phyloP scores from a whole-genome alignment of 2,113 vertebrate genomes.

The Myanophis thanlyinensis region DNA sequence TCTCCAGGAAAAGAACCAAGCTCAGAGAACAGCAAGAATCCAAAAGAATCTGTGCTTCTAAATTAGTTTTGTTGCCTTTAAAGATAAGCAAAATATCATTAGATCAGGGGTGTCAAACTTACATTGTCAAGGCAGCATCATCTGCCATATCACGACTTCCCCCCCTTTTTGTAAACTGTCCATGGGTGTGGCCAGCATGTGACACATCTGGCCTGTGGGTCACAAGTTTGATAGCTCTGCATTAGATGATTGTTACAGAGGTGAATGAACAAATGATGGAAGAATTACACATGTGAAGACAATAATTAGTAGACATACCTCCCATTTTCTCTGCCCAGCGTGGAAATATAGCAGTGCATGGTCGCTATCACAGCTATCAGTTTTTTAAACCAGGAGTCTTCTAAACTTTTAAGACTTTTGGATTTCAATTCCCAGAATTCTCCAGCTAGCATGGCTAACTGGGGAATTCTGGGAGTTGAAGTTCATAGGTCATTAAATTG shows the following conservation, averaged over 20 bases:
- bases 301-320: not conserved
- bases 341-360: not conserved
- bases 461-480: not conserved
- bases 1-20: not conserved
- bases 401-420: not conserved
- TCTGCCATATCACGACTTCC: too few relatives aligned
- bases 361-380: not conserved
- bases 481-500: not conserved
- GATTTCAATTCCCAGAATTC: not conserved
- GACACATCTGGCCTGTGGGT: too few relatives aligned
- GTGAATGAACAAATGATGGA: not conserved
- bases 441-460: not conserved
- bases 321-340: not conserved
- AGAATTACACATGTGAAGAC: not conserved
- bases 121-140: too few relatives aligned
- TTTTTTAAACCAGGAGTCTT: not conserved
- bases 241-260: not conserved
- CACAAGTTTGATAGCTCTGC: too few relatives aligned
- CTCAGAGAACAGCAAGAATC: not conserved
- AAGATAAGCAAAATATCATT: not conserved
- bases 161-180: too few relatives aligned
- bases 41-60: not conserved
- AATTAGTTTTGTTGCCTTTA: not conserved
- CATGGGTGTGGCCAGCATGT: too few relatives aligned
- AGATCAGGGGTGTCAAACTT: too few relatives aligned